These are phyloP conservation scores for Volucella inflata DNA, from an alignment of 2,888 invertebrate species.

Conservation along the genomic window DNA sequence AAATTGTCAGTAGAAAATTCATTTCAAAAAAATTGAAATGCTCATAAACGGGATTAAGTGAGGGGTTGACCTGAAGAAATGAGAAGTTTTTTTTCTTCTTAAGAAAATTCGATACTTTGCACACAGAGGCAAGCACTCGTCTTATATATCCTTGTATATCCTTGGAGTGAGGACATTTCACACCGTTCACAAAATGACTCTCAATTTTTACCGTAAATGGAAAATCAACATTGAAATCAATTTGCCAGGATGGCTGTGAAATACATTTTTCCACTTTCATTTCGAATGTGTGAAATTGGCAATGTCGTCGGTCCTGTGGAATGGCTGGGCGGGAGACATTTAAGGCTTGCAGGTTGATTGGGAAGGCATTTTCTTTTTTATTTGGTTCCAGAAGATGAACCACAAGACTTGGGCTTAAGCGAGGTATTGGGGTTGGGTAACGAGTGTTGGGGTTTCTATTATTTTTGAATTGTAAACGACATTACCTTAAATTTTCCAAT, in stretches of 20 bases:
- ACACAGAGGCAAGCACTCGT: background rate
- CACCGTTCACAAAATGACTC: slow-evolving; percentile 64
- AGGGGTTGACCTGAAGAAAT: slow-evolving; percentile 9
- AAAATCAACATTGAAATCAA: slow-evolving; percentile 75
- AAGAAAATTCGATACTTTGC: slow-evolving; percentile 24
- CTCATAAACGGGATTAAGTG: slow-evolving; percentile 47
- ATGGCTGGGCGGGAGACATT: background rate
- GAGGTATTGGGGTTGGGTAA: background rate
- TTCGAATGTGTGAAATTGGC: slow-evolving; percentile 56
- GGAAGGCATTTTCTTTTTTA: slow-evolving; percentile 10
- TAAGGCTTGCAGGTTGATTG: slow-evolving; percentile 7
- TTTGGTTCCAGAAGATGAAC: background rate
- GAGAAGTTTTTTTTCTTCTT: background rate
- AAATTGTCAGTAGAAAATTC: slow-evolving; percentile 66
- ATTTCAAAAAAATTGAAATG: slow-evolving; percentile 56
- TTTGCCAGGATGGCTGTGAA: slow-evolving; percentile 63
- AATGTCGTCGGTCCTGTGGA: slow-evolving; percentile 11
- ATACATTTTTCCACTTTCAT: slow-evolving; percentile 61
- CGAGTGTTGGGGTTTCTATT: slow-evolving; percentile 29
- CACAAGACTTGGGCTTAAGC: background rate
- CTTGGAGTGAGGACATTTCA: slow-evolving; percentile 55
- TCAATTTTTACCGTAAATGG: slow-evolving; percentile 69
- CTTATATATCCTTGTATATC: background rate
- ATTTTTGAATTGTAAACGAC: slow-evolving; percentile 51
- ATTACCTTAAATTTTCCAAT: slow-evolving; percentile 60